A percentile compares a stretch with the other conserved stretches of the same genome.
Evolutionary conservation across 2,888 invertebrate species (phyloP).

Genomic region (Notodromas monacha): DNA sequence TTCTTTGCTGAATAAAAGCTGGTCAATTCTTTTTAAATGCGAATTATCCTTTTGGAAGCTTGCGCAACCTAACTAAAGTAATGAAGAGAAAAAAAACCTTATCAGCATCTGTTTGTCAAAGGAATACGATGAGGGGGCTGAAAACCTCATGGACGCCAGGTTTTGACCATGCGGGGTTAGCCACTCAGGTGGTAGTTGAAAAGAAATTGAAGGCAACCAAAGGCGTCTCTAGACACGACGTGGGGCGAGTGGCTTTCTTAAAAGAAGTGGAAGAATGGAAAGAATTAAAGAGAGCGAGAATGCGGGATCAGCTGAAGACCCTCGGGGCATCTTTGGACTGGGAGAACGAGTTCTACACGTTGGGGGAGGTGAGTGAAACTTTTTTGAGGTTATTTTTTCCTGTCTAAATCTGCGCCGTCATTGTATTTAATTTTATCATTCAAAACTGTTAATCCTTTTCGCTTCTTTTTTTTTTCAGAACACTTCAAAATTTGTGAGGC

Average conservation of each 20-base stretch:
- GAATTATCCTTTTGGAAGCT: too few relatives aligned
- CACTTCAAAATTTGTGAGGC: background rate
- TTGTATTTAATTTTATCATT: background rate
- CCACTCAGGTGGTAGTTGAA: slow-evolving; percentile 4
- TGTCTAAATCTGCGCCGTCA: background rate
- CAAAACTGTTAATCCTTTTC: too few relatives aligned
- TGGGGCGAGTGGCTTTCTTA: background rate
- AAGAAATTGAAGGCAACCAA: background rate
- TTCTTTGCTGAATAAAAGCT: too few relatives aligned
- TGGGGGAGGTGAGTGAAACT: background rate
- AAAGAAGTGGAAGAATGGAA: background rate
- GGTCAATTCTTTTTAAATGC: too few relatives aligned
- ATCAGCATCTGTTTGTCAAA: background rate
- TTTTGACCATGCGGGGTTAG: slow-evolving; percentile 6
- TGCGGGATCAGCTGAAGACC: background rate
- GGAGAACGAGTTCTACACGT: background rate
- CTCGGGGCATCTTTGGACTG: background rate
- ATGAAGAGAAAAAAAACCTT: background rate
- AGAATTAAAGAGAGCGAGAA: background rate
- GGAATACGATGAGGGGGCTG: background rate
- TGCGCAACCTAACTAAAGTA: too few relatives aligned
- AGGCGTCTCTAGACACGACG: background rate
- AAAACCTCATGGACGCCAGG: slow-evolving; percentile 6
- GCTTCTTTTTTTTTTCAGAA: background rate
- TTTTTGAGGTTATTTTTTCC: background rate